Percentiles rank a stretch among this genome's conserved stretches.
Conservation (phyloP, 1,140 invertebrate species). For the Pantala flavescens region DNA sequence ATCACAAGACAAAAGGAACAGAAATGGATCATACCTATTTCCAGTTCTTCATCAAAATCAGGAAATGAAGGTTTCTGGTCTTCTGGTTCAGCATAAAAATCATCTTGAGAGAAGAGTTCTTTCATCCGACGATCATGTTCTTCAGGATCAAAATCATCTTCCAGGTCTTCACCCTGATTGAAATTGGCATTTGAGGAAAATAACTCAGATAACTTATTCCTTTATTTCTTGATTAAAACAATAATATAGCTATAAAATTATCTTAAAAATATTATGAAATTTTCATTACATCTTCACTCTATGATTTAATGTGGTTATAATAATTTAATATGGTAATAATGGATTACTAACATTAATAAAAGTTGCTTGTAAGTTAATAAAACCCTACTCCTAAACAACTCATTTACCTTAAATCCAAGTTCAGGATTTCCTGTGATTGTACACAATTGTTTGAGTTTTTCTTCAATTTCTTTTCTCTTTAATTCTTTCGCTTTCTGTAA, state of each 20-base stretch:
- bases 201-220: constrained; percentile 12
- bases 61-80: constrained; percentile 70
- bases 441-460: constrained; percentile 78
- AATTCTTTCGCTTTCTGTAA: constrained; percentile 74
- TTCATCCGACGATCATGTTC: constrained; percentile 82
- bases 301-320: too few species aligned
- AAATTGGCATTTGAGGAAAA: constrained; percentile 20
- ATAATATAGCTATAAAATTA: too few species aligned
- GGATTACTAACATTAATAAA: too few species aligned
- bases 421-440: constrained; percentile 72
- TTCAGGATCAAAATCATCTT: constrained; percentile 88
- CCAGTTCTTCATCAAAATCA: constrained; percentile 63
- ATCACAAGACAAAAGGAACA: too few species aligned
- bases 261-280: too few species aligned
- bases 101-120: constrained; percentile 75
- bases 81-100: constrained; percentile 63
- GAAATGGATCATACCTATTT: constrained; percentile 26
- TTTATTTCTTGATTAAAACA: constrained; percentile 12
- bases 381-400: too few species aligned
- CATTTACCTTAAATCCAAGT: constrained; percentile 42
- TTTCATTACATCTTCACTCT: too few species aligned
- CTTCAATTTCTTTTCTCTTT: constrained; percentile 82
- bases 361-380: too few species aligned
- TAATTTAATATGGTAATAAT: too few species aligned
- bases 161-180: constrained; percentile 43